A percentile compares a stretch with the other conserved stretches of the same genome.
These are phyloP conservation scores for Ennomos fuscantarius DNA, from an alignment of 2,888 invertebrate species.

Conservation along the genomic window DNA sequence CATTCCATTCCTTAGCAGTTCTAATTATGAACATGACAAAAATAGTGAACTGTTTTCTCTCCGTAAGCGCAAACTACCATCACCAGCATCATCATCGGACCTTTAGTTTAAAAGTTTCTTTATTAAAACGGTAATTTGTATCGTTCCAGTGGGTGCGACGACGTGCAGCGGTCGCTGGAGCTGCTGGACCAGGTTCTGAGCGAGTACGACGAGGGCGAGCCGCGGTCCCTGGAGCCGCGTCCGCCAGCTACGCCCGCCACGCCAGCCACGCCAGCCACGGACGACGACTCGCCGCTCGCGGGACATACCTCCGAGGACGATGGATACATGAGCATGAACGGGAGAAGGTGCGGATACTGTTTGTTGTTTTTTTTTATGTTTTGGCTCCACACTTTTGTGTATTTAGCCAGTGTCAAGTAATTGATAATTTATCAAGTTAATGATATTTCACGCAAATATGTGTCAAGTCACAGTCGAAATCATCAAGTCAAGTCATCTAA, in stretches of 20 bases:
- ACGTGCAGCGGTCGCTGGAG: conserved; percentile 95
- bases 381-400: too few relatives aligned
- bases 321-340: conserved; percentile 97
- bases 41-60: too few relatives aligned
- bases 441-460: too few relatives aligned
- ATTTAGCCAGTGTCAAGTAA: too few relatives aligned
- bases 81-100: too few relatives aligned
- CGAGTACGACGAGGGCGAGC: conserved; percentile 93
- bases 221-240: conserved; percentile 77
- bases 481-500: too few relatives aligned
- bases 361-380: too few relatives aligned
- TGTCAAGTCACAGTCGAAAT: too few relatives aligned
- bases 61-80: background rate
- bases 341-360: conserved; percentile 86
- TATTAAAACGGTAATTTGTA: background rate
- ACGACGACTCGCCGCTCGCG: conserved; percentile 91
- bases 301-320: conserved; percentile 96
- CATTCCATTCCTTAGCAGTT: too few relatives aligned
- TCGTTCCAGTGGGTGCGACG: conserved; percentile 90
- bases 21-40: too few relatives aligned
- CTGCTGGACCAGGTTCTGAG: conserved; percentile 95
- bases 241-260: conserved; percentile 76
- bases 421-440: too few relatives aligned
- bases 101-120: too few relatives aligned
- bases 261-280: conserved; percentile 84